These are phyloP conservation scores for Eudasyphora cyanicolor DNA, from an alignment of 2,888 invertebrate genomes.

Conservation along the genomic window DNA sequence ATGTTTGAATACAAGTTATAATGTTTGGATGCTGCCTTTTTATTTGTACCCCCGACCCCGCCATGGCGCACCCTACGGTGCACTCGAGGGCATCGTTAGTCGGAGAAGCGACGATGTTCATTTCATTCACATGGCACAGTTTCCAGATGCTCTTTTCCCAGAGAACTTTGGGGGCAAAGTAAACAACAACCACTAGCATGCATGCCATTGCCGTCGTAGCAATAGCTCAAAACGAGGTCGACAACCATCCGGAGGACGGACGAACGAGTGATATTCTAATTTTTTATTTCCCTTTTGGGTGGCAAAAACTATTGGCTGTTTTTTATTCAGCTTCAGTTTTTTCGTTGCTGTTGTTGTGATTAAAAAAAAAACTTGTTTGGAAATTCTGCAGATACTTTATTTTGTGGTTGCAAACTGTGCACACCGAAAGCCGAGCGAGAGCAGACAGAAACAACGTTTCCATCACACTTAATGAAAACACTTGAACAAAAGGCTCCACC, in stretches of 20 bases:
- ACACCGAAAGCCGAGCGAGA: too few relatives aligned
- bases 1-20: slow-evolving; percentile 38
- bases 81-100: slow-evolving; percentile 17
- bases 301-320: slow-evolving; percentile 35
- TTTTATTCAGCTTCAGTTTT: slow-evolving; percentile 41
- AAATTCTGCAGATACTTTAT: slow-evolving; percentile 42
- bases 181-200: not conserved
- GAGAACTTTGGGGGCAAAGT: not conserved
- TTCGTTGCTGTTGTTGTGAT: slow-evolving; percentile 46
- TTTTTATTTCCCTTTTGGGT: slow-evolving; percentile 25
- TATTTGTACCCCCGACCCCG: not conserved
- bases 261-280: slow-evolving; percentile 4
- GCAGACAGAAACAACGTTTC: slow-evolving; percentile 22
- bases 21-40: slow-evolving; percentile 26
- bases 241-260: not conserved
- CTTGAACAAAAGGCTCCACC: slow-evolving; percentile 25
- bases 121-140: too few relatives aligned
- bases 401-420: slow-evolving; percentile 29
- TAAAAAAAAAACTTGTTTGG: slow-evolving; percentile 35
- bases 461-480: slow-evolving; percentile 33
- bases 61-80: slow-evolving; percentile 13
- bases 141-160: not conserved
- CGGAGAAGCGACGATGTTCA: not conserved
- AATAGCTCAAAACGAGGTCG: not conserved
- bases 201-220: not conserved